A percentile compares a stretch with the other conserved stretches of the same genome.
phyloP scores from a whole-genome alignment of 2,888 invertebrate genomes.

The Drosophila macrospina region DNA sequence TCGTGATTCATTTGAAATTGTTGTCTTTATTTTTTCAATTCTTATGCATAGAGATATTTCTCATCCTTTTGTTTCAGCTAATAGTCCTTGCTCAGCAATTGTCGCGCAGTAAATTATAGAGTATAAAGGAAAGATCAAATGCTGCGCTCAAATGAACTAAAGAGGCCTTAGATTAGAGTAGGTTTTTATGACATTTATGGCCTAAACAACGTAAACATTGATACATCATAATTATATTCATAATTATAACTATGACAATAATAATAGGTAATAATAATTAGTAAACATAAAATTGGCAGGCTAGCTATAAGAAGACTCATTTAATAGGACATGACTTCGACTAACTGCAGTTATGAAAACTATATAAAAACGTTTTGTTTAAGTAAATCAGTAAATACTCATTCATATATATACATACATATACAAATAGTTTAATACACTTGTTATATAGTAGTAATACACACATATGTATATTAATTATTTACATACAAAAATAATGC shows the following conservation, averaged over 20 bases:
- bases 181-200: constrained; percentile 43
- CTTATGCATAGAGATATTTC: constrained; percentile 55
- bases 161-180: constrained; percentile 33
- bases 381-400: constrained; percentile 46
- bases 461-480: constrained; percentile 38
- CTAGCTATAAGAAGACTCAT: constrained; percentile 75
- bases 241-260: constrained; percentile 24
- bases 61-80: constrained; percentile 60
- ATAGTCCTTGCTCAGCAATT: constrained; percentile 69
- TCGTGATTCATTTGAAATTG: constrained; percentile 31
- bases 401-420: constrained; percentile 22
- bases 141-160: constrained; percentile 51
- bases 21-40: constrained; percentile 72
- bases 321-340: constrained; percentile 66
- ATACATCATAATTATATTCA: constrained; percentile 17
- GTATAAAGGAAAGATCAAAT: constrained; percentile 48
- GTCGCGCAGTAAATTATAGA: constrained; percentile 24
- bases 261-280: constrained; percentile 35
- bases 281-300: constrained; percentile 69
- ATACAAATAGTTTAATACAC: constrained; percentile 42
- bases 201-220: constrained; percentile 47
- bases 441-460: constrained; percentile 32
- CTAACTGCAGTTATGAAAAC: constrained; percentile 51
- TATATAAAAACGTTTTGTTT: constrained; percentile 43
- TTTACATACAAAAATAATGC: constrained; percentile 68